Evolutionary conservation across 2,888 invertebrate species (phyloP), one percentile per base, ranked within the genome.

Genomic region (Loripinus fragilis): DNA sequence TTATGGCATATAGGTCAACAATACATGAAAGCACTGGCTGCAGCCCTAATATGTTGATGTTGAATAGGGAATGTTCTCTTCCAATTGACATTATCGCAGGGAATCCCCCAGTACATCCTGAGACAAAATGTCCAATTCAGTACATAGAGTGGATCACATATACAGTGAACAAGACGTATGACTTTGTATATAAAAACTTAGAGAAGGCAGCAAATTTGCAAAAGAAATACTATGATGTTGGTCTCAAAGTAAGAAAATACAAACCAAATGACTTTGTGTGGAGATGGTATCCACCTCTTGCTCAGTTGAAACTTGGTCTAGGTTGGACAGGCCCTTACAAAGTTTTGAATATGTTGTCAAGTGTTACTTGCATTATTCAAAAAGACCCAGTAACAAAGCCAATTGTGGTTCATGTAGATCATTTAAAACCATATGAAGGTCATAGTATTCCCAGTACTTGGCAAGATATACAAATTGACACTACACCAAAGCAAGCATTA

Each of bases 21-120:
- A 38, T 38, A 38, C 38, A 38, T 38, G 12, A 65, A 17, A 65
- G 65, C 65, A 65, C 65, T 38, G 65, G 65, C 38, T 65, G 65
- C 28, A 65, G 35, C 8, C 65, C 65, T 35, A 65, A 65, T 23
- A 8, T 65, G 23, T 23, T 65, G 35, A 35, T 65, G 33, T 35
- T 65, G 7, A 30, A 65, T 35, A n/a, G 65, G 20, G 65, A 65
- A 41, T 20, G 2, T 35, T 65, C 65, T 35, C 28, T 30, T 5
- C 65, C 33, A 7, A 7, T 65, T 65, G 65, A 65, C 38, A 35
- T 38, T 12, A 38, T 38, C 12, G 38, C 38, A 38, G 38, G 38
- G 12, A 38, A 38, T 38, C 38, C 38, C 7, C 41, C 38, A 38
- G 38, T 12, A 8, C 38, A n/a, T n/a, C n/a, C n/a, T n/a, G n/a